Conservation (phyloP, 2,797 vertebrate species). For the Clangula hyemalis region DNA sequence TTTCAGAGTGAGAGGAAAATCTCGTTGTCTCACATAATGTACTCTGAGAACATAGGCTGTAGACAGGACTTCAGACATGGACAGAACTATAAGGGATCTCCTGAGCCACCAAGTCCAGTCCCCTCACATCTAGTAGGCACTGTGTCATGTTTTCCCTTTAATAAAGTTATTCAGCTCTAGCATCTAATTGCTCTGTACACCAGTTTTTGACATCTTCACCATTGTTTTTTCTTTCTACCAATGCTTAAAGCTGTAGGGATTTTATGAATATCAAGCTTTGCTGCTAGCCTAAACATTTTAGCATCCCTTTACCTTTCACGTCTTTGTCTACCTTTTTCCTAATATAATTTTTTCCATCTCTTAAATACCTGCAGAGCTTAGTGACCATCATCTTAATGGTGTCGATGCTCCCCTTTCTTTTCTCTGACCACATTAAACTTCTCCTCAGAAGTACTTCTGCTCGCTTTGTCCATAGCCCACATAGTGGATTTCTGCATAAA, state of each 20-base stretch:
- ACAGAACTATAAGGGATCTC: background rate
- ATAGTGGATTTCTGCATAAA: background rate
- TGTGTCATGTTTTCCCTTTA: background rate
- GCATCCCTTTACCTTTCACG: constrained; percentile 32
- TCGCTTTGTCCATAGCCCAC: background rate
- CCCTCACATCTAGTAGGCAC: background rate
- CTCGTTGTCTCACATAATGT: background rate
- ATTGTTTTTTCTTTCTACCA: background rate
- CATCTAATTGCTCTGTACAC: constrained; percentile 6
- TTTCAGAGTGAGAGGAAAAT: background rate
- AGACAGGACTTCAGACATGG: background rate
- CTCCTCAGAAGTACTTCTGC: constrained; percentile 14
- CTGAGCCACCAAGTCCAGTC: background rate
- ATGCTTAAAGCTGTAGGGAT: constrained; percentile 12
- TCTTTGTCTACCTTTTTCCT: constrained; percentile 43
- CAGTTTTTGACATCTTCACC: background rate
- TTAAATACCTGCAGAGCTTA: constrained; percentile 20
- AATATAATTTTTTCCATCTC: constrained; percentile 42
- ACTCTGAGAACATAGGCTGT: background rate
- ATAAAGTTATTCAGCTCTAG: background rate
- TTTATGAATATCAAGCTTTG: constrained; percentile 51
- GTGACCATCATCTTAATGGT: constrained; percentile 14
- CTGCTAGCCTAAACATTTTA: constrained; percentile 39
- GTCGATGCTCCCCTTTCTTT: constrained; percentile 1
- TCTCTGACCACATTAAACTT: constrained; percentile 1